phyloP scores from a whole-genome alignment of 2,888 invertebrate species.

The Andricus curvator region DNA sequence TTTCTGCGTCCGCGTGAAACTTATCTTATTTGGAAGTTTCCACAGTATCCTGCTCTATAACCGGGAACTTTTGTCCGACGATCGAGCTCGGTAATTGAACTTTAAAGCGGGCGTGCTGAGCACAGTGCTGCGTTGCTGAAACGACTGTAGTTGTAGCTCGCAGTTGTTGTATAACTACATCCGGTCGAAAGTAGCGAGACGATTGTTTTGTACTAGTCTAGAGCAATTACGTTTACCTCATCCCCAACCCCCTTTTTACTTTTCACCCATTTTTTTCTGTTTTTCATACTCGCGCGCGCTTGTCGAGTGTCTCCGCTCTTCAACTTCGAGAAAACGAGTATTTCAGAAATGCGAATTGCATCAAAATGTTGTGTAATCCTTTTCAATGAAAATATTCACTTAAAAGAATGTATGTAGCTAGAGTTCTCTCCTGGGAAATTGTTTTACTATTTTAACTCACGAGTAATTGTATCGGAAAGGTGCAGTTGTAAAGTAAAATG shows the following conservation, averaged over 20 bases:
- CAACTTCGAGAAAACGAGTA: not conserved
- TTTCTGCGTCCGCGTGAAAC: slow-evolving; percentile 57
- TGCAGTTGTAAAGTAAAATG: no score
- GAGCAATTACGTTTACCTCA: slow-evolving; percentile 32
- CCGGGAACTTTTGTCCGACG: slow-evolving; percentile 56
- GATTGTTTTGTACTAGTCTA: slow-evolving; percentile 42
- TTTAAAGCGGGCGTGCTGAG: slow-evolving; percentile 55
- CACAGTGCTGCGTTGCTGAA: slow-evolving; percentile 41
- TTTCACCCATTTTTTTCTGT: not conserved
- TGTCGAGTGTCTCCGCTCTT: slow-evolving; percentile 10
- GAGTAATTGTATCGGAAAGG: no score
- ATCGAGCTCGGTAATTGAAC: slow-evolving; percentile 62
- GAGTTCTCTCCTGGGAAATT: not conserved
- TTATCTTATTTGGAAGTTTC: slow-evolving; percentile 62
- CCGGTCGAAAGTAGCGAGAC: slow-evolving; percentile 43
- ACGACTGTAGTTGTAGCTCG: slow-evolving; percentile 36
- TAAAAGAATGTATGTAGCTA: not conserved
- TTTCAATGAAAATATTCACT: not conserved
- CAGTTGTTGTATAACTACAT: slow-evolving; percentile 46
- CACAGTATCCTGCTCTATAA: slow-evolving; percentile 58
- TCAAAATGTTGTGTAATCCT: not conserved
- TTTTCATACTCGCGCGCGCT: not conserved
- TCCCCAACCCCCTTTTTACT: not conserved
- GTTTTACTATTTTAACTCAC: no score
- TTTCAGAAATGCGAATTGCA: not conserved